Evolutionary conservation across 2,888 invertebrate genomes (phyloP).

Genomic region (Nymphalis polychloros): DNA sequence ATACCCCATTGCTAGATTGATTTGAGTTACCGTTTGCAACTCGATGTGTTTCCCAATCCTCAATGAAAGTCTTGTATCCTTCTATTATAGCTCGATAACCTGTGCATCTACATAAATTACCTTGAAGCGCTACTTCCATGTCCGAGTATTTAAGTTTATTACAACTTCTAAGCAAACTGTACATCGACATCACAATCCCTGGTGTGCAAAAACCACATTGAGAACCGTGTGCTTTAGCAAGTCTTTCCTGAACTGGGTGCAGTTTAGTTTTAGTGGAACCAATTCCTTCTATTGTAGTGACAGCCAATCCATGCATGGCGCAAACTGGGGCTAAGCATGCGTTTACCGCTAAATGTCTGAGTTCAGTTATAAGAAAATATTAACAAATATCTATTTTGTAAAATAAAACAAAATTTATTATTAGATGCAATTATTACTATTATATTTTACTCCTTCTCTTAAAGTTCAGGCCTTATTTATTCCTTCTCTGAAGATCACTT

Average conservation of each 20-base stretch:
- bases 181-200: conserved; percentile 96
- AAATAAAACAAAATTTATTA: background rate
- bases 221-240: conserved; percentile 91
- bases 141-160: conserved; percentile 78
- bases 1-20: conserved; percentile 51
- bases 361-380: conserved; percentile 44
- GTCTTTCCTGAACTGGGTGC: conserved; percentile 90
- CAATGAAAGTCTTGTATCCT: conserved; percentile 88
- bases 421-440: too few relatives aligned
- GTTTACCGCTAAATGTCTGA: conserved; percentile 91
- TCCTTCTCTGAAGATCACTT: background rate
- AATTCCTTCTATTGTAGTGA: conserved; percentile 94
- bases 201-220: conserved; percentile 95
- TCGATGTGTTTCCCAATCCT: conserved; percentile 84
- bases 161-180: conserved; percentile 85
- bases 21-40: conserved; percentile 49
- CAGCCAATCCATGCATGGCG: conserved; percentile 91
- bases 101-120: conserved; percentile 90
- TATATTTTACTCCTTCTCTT: background rate
- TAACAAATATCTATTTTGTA: too few relatives aligned
- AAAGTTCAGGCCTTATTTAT: background rate
- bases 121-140: conserved; percentile 88
- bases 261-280: conserved; percentile 87
- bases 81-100: conserved; percentile 93
- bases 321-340: conserved; percentile 95